These are phyloP conservation scores for Protophormia terraenovae DNA, from an alignment of 2,888 invertebrate species.

Conservation along the genomic window DNA sequence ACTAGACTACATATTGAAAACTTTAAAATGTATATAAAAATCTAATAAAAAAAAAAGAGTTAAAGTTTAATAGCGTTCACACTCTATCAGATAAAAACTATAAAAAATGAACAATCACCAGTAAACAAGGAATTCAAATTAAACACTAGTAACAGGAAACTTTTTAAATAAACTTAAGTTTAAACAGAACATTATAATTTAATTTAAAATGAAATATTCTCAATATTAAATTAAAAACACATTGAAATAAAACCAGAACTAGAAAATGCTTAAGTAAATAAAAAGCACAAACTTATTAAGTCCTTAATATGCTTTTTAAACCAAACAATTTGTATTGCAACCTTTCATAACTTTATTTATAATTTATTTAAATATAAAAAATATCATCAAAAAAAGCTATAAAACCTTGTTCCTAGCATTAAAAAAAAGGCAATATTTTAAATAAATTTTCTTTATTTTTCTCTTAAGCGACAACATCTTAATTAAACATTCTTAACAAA, in stretches of 20 bases:
- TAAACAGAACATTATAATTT: background rate
- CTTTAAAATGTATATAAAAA: background rate
- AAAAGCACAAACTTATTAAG: background rate
- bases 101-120: conserved; percentile 54
- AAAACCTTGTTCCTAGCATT: background rate
- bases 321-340: background rate
- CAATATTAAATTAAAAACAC: too few species aligned
- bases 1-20: too few species aligned
- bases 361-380: conserved; percentile 1
- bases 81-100: conserved; percentile 69
- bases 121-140: background rate
- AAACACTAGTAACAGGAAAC: too few species aligned
- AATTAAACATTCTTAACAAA: conserved; percentile 72
- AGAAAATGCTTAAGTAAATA: background rate
- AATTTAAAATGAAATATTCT: background rate
- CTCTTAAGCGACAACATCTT: conserved; percentile 59
- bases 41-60: conserved; percentile 12
- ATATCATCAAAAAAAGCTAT: background rate
- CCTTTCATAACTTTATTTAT: background rate
- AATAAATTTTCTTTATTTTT: conserved; percentile 62
- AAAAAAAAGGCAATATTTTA: conserved; percentile 56
- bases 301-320: too few species aligned
- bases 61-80: conserved; percentile 66
- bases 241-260: too few species aligned
- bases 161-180: background rate